phyloP scores from a whole-genome alignment of 2,113 vertebrate species.

The Casuarius casuarius region DNA sequence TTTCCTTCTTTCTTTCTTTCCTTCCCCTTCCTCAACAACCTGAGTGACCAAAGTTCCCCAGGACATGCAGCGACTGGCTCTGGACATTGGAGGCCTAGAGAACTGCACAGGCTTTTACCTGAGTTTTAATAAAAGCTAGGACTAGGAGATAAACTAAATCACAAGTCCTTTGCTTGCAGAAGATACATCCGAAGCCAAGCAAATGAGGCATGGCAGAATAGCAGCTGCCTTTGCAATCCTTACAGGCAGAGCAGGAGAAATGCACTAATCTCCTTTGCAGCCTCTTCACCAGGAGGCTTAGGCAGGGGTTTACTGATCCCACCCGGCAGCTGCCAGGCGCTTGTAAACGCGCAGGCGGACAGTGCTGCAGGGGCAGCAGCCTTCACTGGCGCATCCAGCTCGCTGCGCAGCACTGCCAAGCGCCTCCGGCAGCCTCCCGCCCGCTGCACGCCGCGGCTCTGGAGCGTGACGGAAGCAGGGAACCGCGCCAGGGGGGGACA shows the following conservation, averaged over 20 bases:
- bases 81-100: rapidly evolving
- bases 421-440: background rate
- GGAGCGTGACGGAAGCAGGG: background rate
- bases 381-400: rapidly evolving
- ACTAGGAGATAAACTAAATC: background rate
- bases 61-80: background rate
- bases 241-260: background rate
- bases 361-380: background rate
- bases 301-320: background rate
- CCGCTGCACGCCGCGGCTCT: background rate
- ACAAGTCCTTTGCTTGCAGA: background rate
- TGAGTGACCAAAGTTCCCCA: background rate
- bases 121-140: background rate
- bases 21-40: background rate
- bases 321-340: background rate
- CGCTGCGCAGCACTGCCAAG: no score
- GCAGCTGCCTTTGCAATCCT: background rate
- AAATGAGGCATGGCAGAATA: background rate
- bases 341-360: background rate
- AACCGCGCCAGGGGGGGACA: no score
- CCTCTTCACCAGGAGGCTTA: constrained; percentile 53
- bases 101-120: background rate
- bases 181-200: background rate
- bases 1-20: no score
- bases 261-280: background rate